Evolutionary conservation across 2,888 invertebrate genomes (phyloP), one percentile per base, ranked within the genome.

Genomic region (Tupiocoris notatus): DNA sequence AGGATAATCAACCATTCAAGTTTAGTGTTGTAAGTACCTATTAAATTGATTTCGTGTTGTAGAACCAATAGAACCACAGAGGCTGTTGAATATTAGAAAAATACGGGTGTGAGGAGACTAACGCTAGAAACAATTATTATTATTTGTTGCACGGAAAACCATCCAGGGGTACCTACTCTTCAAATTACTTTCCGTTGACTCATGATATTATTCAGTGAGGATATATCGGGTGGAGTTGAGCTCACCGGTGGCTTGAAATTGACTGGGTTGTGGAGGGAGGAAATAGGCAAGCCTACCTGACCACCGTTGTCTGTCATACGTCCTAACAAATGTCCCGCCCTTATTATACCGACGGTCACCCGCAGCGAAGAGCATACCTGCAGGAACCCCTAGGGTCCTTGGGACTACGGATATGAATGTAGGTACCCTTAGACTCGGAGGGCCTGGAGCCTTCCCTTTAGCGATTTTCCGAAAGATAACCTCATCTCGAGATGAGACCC

Each of bases 291-390:
- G 22, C 59, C 25, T 73, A 73, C 73, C 73, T 73, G 73, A 16
- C 54, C 63, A 22, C 39, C 39, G 39, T 12, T 7, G 39, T 62
- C 73, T 73, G 73, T 73, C 73, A 73, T 73, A 54, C 73, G 3
- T 39, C 62, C 25, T 70, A 59, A 70, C 70, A 70, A 71, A 71
- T 71, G 73, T 62, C 73, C 62, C 73, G 20, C 73, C 73, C 73
- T 70, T 70, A 70, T 70, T 70, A 59, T 70, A 70, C 70, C 17
- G 3, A 23, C 21, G 73, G 63, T 73, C 39, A 54, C 73, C 73
- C 73, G 73, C 73, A 62, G 73, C 39, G 39, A n/a, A n/a, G n/a
- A 62, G 73, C 39, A 58, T 65, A 39, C 39, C 39, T 39, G 39
- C 6, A 39, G 12, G 39, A 39, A 39, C 39, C 39, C 39, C 39